Percentiles rank a stretch among this genome's conserved stretches.
Conservation (phyloP, 37 sponge, comb jelly and placozoan genomes). For the Oscarella lobularis region DNA sequence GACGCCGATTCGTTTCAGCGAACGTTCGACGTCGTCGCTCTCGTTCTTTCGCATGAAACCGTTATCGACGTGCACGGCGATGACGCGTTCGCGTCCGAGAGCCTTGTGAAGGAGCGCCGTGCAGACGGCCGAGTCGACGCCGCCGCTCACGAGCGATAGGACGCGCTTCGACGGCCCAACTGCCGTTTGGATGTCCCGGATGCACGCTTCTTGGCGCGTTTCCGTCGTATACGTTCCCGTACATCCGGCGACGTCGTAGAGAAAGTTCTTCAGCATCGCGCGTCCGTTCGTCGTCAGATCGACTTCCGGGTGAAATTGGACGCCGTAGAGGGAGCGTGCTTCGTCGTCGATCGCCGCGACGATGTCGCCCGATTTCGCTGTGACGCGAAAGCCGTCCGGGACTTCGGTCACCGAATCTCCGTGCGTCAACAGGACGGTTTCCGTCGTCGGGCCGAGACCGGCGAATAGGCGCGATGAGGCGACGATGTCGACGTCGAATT, state of each 20-base stretch:
- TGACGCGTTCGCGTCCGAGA: constrained; percentile 40
- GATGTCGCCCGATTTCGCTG: constrained; percentile 27
- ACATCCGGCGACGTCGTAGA: constrained; percentile 33
- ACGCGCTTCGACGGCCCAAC: constrained; percentile 22
- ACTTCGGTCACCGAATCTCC: constrained; percentile 58
- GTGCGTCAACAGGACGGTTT: constrained; percentile 71
- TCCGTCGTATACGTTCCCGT: constrained; percentile 19
- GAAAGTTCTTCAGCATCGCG: constrained; percentile 61
- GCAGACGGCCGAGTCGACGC: constrained; percentile 85
- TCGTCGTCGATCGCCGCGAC: constrained; percentile 51
- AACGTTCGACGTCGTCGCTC: constrained; percentile 39
- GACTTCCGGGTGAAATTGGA: constrained; percentile 91
- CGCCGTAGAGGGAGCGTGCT: constrained; percentile 41
- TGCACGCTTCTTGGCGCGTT: constrained; percentile 34
- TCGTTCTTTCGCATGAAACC: constrained; percentile 84
- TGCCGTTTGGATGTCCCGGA: constrained; percentile 33
- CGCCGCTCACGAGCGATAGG: constrained; percentile 67
- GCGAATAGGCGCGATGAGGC: constrained; percentile 17
- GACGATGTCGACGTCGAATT: constrained; percentile 25
- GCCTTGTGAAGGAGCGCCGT: constrained; percentile 73
- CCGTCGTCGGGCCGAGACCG: constrained; percentile 25
- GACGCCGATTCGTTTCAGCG: constrained; percentile 58
- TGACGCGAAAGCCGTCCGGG: constrained; percentile 11
- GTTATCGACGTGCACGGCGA: constrained; percentile 83
- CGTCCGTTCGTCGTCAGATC: constrained; percentile 55